phyloP scores from a whole-genome alignment of 1,140 invertebrate species.

The Pollicipes pollicipes region DNA sequence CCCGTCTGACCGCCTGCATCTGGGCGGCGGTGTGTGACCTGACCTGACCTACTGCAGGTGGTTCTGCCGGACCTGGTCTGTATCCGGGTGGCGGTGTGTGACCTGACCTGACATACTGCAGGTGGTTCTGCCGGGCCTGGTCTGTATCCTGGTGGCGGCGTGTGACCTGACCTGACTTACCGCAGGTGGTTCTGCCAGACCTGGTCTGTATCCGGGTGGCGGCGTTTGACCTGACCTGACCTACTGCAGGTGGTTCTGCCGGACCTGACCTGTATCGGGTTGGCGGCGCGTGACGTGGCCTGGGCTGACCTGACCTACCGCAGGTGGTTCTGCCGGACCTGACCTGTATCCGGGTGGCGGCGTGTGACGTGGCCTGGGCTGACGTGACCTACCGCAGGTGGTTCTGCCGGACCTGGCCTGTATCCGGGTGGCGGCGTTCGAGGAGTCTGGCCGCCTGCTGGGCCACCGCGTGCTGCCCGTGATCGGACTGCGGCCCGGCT shows the following conservation, averaged over 20 bases:
- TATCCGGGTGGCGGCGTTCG: conserved; percentile 85
- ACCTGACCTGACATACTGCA: too few relatives aligned
- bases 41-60: conserved; percentile 43
- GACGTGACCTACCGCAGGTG: conserved; percentile 38
- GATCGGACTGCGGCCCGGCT: conserved; percentile 86
- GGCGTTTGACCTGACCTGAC: too few relatives aligned
- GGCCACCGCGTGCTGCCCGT: conserved; percentile 92
- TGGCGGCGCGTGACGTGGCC: too few relatives aligned
- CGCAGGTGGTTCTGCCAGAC: conserved; percentile 85
- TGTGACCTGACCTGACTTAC: conserved; percentile 24
- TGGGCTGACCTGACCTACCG: too few relatives aligned
- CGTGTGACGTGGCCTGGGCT: conserved; percentile 30
- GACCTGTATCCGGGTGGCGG: conserved; percentile 82
- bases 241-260: conserved; percentile 86
- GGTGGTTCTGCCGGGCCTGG: conserved; percentile 93
- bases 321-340: conserved; percentile 92
- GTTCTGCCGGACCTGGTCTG: conserved; percentile 92
- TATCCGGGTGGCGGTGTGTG: too few relatives aligned
- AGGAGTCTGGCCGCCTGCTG: conserved; percentile 80
- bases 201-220: too few relatives aligned
- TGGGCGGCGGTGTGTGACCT: too few relatives aligned
- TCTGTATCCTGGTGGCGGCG: conserved; percentile 82
- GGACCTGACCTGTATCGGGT: conserved; percentile 82
- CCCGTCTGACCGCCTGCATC: too few relatives aligned
- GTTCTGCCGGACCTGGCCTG: conserved; percentile 93